phyloP scores from a whole-genome alignment of 2,113 vertebrate genomes.

The Dermatemys mawii region DNA sequence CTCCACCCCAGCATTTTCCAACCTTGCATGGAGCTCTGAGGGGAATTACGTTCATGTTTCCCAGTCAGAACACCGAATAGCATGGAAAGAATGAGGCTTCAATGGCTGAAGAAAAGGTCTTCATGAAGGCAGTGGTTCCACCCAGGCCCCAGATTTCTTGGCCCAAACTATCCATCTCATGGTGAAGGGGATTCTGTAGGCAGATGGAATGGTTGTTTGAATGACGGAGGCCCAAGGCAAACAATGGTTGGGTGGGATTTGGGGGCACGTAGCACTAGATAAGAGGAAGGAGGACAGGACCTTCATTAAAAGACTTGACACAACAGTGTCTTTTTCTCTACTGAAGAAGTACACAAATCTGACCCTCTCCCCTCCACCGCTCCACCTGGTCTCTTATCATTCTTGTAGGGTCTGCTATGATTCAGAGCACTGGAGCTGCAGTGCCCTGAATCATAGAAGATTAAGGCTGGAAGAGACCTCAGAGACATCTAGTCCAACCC shows the following conservation, averaged over 20 bases:
- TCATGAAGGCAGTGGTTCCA: not conserved
- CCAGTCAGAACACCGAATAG: not conserved
- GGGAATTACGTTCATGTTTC: not conserved
- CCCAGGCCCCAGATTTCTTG: not conserved
- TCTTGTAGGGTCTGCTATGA: not conserved
- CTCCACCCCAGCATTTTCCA: not conserved
- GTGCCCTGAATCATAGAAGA: too few species aligned
- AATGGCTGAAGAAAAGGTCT: not conserved
- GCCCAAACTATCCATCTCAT: not conserved
- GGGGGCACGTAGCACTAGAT: not conserved
- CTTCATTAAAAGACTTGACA: not conserved
- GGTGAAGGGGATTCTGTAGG: not conserved
- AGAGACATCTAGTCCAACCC: too few species aligned
- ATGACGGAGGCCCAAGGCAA: not conserved
- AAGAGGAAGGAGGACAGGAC: not conserved
- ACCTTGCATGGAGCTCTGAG: not conserved
- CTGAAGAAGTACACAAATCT: fast-evolving
- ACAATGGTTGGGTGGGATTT: not conserved
- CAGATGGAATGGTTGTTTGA: not conserved
- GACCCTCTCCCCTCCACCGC: not conserved
- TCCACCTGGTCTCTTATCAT: not conserved
- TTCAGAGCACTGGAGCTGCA: not conserved
- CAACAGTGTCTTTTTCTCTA: not conserved
- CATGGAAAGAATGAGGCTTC: not conserved
- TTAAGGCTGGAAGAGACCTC: too few species aligned